Base-by-base conservation (phyloP, 1,140 invertebrate genomes). In the Drosophila seguyi region DNA sequence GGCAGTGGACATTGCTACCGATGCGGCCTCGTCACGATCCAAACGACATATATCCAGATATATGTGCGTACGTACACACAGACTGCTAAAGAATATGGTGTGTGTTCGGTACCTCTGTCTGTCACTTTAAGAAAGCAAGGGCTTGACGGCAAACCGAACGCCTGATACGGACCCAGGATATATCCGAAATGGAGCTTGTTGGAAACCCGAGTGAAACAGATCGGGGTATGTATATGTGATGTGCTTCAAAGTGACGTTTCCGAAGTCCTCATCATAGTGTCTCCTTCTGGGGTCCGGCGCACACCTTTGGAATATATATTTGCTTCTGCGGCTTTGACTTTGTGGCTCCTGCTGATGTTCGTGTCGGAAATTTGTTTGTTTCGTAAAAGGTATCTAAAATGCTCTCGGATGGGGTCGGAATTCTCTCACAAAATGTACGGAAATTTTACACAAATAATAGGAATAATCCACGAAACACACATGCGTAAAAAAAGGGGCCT, bases 21-120 rank as follows among this genome's bases (percentile, higher is more conserved):
- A 78, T 87, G 65, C 72, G 76, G 76, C 80, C 61, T 60, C 72
- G 50, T 83, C 59, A 80, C 84, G 62, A 78, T 50, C 81, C 45
- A 73, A 74, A 88, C 79, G 72, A 82, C 79, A 88, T 88, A 88
- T 80, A 87, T 80, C 81, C 67, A 85, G 69, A 65, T 68, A 77
- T 74, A 76, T 68, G 61, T 66, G 65, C 65, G 65, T 52, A 42
- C 44, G 62, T 66, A 53, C 62, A 67, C 66, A 65, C 66, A 67
- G 66, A 69, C 63, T 53, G 38, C 75, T 67, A 81, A 79, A 88
- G 60, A 72, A 73, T 86, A 82, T 66, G 63, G 76, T 86, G 79
- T 86, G 83, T 87, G 84, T 80, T 79, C 55, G 66, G 66, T 53
- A 67, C 44, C 18, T 65, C 62, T 72, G 66, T 81, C 68, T 80